phyloP scores from a whole-genome alignment of 2,113 vertebrate genomes.

The rabbit (Oryctolagus cuniculus) region DNA sequence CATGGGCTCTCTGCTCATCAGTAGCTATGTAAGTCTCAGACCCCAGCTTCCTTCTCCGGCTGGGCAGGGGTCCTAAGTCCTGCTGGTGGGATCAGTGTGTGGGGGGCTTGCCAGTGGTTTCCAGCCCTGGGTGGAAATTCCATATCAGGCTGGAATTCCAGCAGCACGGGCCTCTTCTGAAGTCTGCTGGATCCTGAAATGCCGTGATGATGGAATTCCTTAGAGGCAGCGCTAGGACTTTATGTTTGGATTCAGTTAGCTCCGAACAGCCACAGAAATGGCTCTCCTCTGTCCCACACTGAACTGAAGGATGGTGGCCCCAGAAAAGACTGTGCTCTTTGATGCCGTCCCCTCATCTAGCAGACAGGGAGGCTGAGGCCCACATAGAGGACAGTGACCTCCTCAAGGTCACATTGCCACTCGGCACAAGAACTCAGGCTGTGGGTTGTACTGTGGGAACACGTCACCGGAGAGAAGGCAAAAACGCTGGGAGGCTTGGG shows the following conservation, averaged over 20 bases:
- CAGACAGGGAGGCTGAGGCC: not conserved
- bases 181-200: not conserved
- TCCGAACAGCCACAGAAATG: not conserved
- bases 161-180: conserved; percentile 18
- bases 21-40: not conserved
- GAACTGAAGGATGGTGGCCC: not conserved
- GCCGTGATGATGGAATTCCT: not conserved
- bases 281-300: not conserved
- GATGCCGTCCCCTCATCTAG: not conserved
- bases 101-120: conserved; percentile 64
- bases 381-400: not conserved
- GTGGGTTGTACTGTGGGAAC: not conserved
- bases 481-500: not conserved
- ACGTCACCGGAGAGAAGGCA: not conserved
- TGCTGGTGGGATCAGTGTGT: not conserved
- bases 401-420: not conserved
- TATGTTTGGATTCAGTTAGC: not conserved
- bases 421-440: not conserved
- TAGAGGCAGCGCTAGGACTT: not conserved
- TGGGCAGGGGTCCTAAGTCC: not conserved
- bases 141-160: not conserved
- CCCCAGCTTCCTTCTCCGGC: not conserved
- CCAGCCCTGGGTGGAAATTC: not conserved
- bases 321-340: not conserved
- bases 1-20: not conserved